Base-by-base conservation (phyloP, 2,888 invertebrate genomes). In the Diadromus collaris region DNA sequence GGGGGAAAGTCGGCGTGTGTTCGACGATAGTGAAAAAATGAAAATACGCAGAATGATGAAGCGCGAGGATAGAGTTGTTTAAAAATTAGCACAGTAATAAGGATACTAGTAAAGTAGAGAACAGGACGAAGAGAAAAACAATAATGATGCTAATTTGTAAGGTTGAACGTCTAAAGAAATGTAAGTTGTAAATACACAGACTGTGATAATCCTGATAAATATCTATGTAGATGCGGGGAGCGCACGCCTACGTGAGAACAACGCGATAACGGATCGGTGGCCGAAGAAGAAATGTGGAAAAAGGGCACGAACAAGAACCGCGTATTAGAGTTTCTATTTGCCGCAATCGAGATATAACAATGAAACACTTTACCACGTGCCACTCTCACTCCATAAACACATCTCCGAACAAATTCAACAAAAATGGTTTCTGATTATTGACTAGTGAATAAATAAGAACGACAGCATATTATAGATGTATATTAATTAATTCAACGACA, bases 101-200 rank as follows among this genome's bases (percentile, higher is more conserved):
- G 54, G 5, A n/a, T n/a, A 2, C 29, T 27, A 29, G 27, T 21
- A 27, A 54, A 21, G 34, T 27, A 24, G 54, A 21, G 10, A 13
- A 21, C 16, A 27, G 16, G 29, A 38, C 54, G 54, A 3, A 46
- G 46, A 9, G 41, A n/a, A 19, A 58, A 72, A 75, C 63, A 70
- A 68, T 72, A 70, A 64, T 69, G 46, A 79, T 61, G 67, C 65
- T 77, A 63, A 80, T 80, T 77, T 58, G 41, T 77, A 63, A 77
- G 77, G 51, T 77, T 70, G 76, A 76, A 74, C 69, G 78, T 83
- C 75, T 81, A 79, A 80, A 79, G 78, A 82, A 68, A 81, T 82
- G 85, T 89, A 90, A 90, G 88, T 88, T 90, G 89, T 90, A 90
- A 88, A 90, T 90, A 90, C 86, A 90, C 89, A 90, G 90, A 90